Percentiles rank a stretch among this genome's conserved stretches.
phyloP scores from a whole-genome alignment of 2,797 vertebrate species.

The Leuciscus waleckii region DNA sequence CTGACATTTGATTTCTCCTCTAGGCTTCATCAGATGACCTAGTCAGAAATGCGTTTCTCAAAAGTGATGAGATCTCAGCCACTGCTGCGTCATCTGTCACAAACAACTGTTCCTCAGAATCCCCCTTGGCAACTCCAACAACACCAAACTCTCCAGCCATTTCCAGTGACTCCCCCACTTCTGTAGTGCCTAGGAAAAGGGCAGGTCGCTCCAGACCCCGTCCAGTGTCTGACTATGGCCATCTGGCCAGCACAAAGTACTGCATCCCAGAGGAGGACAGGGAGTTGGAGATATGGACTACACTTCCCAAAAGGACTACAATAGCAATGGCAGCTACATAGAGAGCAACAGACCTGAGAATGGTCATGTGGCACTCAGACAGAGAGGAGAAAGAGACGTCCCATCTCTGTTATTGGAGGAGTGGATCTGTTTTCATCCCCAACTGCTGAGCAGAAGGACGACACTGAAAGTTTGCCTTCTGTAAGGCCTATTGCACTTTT shows the following conservation, averaged over 20 bases:
- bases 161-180: constrained; percentile 69
- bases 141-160: constrained; percentile 33
- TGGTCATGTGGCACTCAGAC: constrained; percentile 59
- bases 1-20: constrained; percentile 9
- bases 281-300: constrained; percentile 70
- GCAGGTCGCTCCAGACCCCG: constrained; percentile 81
- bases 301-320: constrained; percentile 53
- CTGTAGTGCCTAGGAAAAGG: constrained; percentile 79
- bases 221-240: constrained; percentile 93
- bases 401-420: constrained; percentile 89
- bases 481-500: constrained; percentile 79
- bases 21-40: constrained; percentile 65
- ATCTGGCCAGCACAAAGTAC: constrained; percentile 82
- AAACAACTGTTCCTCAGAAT: constrained; percentile 56
- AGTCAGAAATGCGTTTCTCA: constrained; percentile 56
- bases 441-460: constrained; percentile 82
- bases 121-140: constrained; percentile 57
- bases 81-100: constrained; percentile 72
- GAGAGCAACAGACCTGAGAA: constrained; percentile 57
- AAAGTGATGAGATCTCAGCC: constrained; percentile 71
- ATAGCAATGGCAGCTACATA: constrained; percentile 31
- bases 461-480: constrained; percentile 79
- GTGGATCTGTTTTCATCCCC: constrained; percentile 79
- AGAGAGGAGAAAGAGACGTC: constrained; percentile 79
- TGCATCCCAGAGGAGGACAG: constrained; percentile 89